Evolutionary conservation across 2,888 invertebrate species (phyloP).

Genomic region (Bellardia pandia): DNA sequence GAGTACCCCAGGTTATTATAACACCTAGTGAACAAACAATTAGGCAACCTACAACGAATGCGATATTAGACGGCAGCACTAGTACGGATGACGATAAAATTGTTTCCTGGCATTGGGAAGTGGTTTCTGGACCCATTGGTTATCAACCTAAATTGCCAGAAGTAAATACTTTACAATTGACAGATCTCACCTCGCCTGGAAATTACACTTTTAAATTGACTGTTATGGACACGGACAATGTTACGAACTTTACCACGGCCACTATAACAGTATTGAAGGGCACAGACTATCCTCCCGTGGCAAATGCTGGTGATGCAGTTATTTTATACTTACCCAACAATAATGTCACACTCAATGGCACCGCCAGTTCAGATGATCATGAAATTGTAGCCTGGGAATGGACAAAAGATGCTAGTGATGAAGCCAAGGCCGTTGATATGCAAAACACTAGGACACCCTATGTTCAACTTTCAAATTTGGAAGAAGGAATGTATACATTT

Average conservation of each 20-base stretch:
- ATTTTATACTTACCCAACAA: conserved; percentile 96
- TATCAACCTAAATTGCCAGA: conserved; percentile 92
- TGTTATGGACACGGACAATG: conserved; percentile 95
- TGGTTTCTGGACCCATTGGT: conserved; percentile 93
- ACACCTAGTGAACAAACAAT: conserved; percentile 94
- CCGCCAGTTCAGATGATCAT: conserved; percentile 95
- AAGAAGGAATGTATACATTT: conserved; percentile 97
- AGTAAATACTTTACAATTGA: conserved; percentile 92
- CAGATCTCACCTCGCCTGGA: conserved; percentile 93
- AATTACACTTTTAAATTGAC: conserved; percentile 96
- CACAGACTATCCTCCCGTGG: conserved; percentile 97
- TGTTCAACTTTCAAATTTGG: conserved; percentile 93
- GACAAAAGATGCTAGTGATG: conserved; percentile 95
- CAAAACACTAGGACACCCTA: conserved; percentile 96
- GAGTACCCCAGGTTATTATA: conserved; percentile 93
- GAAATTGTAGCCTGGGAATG: conserved; percentile 97
- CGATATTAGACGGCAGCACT: conserved; percentile 94
- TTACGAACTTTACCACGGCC: conserved; percentile 93
- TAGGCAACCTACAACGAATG: conserved; percentile 94
- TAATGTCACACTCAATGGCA: conserved; percentile 93
- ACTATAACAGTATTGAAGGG: conserved; percentile 95
- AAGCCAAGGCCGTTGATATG: conserved; percentile 97
- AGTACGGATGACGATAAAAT: conserved; percentile 93
- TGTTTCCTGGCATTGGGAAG: conserved; percentile 95
- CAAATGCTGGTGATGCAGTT: conserved; percentile 95